phyloP scores from a whole-genome alignment of 2,888 invertebrate species.

The Agriotes lineatus region DNA sequence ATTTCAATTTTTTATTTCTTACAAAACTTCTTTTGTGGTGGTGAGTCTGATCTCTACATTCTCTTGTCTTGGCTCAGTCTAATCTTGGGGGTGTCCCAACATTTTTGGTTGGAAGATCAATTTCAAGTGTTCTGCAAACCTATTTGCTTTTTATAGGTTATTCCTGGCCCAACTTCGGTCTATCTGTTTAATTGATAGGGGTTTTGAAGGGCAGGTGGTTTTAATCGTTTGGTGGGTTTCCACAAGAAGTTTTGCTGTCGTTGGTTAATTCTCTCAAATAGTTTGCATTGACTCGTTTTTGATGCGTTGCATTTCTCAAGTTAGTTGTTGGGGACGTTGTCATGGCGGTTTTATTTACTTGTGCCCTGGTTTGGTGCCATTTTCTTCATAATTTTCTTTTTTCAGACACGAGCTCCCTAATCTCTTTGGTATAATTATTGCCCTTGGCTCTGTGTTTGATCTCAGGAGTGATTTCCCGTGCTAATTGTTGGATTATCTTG shows the following conservation, averaged over 20 bases:
- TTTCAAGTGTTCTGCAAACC: constrained; percentile 28
- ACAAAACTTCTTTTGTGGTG: background rate
- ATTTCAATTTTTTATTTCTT: constrained; percentile 15
- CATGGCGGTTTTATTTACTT: constrained; percentile 17
- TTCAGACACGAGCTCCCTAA: constrained; percentile 6
- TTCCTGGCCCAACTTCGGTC: constrained; percentile 20
- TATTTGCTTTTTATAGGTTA: constrained; percentile 13
- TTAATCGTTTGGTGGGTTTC: constrained; percentile 8
- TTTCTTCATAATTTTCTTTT: constrained; percentile 27
- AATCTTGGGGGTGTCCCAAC: constrained; percentile 11
- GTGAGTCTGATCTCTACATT: background rate
- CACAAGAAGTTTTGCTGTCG: constrained; percentile 18
- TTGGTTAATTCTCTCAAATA: constrained; percentile 22
- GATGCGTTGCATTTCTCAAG: constrained; percentile 7
- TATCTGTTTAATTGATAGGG: constrained; percentile 17
- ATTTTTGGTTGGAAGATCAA: constrained; percentile 12
- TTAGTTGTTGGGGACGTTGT: no score
- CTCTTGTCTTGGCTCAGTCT: background rate
- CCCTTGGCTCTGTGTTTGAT: constrained; percentile 22
- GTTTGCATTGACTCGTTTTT: constrained; percentile 25
- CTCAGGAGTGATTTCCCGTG: constrained; percentile 23
- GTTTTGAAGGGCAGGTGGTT: constrained; percentile 14
- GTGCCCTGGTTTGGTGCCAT: constrained; percentile 25
- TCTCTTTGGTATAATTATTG: constrained; percentile 30
- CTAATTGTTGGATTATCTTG: constrained; percentile 25